phyloP scores from a whole-genome alignment of 2,797 vertebrate genomes.

The Lophura swinhoii region DNA sequence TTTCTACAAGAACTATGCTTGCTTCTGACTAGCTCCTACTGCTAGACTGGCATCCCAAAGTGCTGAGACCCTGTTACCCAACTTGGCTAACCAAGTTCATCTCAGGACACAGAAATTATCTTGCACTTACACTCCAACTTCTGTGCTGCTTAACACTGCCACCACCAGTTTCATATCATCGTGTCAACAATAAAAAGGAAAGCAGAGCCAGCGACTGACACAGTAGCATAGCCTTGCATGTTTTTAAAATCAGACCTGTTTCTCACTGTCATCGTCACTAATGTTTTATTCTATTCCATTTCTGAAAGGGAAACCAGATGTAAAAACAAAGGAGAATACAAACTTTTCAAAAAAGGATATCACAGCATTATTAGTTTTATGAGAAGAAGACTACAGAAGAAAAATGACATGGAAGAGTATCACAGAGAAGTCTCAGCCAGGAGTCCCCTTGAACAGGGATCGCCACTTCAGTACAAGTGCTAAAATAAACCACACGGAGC shows the following conservation, averaged over 20 bases:
- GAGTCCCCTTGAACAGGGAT: background rate
- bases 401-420: background rate
- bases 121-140: background rate
- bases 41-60: background rate
- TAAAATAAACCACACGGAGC: background rate
- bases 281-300: background rate
- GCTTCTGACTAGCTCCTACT: background rate
- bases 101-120: background rate
- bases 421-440: background rate
- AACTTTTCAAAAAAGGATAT: background rate
- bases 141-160: background rate
- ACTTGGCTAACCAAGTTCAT: background rate
- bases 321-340: background rate
- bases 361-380: background rate
- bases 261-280: background rate
- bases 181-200: background rate
- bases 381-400: background rate
- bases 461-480: background rate
- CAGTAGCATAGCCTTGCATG: background rate
- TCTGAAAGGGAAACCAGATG: background rate
- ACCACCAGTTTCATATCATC: background rate
- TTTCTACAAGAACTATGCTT: background rate
- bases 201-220: background rate
- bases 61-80: background rate
- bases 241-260: background rate